Evolutionary conservation across 1,140 invertebrate genomes (phyloP), one percentile per base, ranked within the genome.

Genomic region (Charaxes varanes): DNA sequence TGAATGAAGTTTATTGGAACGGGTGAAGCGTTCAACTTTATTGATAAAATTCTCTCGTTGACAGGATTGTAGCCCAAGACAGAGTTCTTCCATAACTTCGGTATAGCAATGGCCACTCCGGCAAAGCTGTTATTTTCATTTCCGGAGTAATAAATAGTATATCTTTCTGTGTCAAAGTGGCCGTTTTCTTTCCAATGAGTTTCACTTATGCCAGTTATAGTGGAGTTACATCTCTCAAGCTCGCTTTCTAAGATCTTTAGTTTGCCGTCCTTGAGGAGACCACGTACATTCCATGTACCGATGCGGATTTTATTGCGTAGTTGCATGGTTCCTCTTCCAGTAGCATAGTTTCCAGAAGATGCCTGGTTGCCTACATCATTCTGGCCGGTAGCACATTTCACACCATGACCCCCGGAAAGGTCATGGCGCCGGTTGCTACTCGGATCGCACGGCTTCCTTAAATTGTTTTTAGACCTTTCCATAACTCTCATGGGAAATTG

Each of bases 151-250:
- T 28, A 46, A 16, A 52, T 46, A 16, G 43, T 43, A 33, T 53
- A 43, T 11, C 47, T 46, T 0, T 30, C 34, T 13, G 31, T 13
- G 10, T 42, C 17, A 10, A 10, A 5, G 24, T 53, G 38, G 28
- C 50, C 50, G 19, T 40, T 46, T 1, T 13, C 24, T 23, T 35
- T 47, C 50, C 50, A 53, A 14, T 47, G 50, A 8, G 43, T 53
- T 17, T 53, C 40, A 22, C 50, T 46, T 30, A 53, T 3, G 12
- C 42, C 50, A 4, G 37, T 33, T 5, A 53, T 46, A n/a, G 13
- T 41, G 6, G n/a, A 17, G 10, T 35, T 28, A 17, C 37, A 42
- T 40, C 43, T 10, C 22, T 40, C n/a, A 8, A 47, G 30, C 17
- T 44, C 41, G 5, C 26, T 11, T 4, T 47, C 40, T 19, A 53